Base-by-base conservation (phyloP, 2,113 vertebrate genomes). In the Pluvianellus socialis region DNA sequence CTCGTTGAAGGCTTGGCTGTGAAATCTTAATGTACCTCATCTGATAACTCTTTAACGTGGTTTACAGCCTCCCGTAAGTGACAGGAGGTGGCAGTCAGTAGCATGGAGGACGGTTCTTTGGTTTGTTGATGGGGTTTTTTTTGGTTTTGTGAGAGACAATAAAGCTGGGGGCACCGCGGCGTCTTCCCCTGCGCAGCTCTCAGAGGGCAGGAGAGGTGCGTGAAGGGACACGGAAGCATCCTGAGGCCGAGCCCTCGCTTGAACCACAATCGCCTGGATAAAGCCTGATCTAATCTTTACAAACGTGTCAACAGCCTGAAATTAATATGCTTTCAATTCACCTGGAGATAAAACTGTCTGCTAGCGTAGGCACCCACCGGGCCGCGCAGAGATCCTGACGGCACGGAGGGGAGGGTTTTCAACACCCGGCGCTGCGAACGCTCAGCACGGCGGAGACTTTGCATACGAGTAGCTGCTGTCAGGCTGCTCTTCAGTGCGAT, bases 261-360 rank as follows among this genome's bases (percentile, higher is more conserved):
- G 71, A 97, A 82, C 91, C 73, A 61, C 91, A 79, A 1, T 61
- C 77, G 13, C 59, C 40, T 35, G 86, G 74, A 20, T 75, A 66
- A 75, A 50, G 59, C 70, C 91, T 66, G 62, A 91, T 62, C 81
- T 92, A 97, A 95, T 95, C 91, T 85, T 89, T n/a, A 62, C 62
- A 40, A 91, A 91, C 3, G 38, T 73, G 77, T 63, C 76, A 95
- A 92, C 62, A 90, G 63, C 70, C 89, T 80, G 81, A 85, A 90
- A 95, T 94, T 15, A 95, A 96, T 55, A 76, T 12, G 20, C 62
- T 73, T 82, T 42, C 83, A 92, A 47, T 83, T 73, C 92, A 82
- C 42, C n/a, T 50, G 59, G 45, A 87, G 91, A 79, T 95, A 95
- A 92, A 92, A 33, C 49, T 87, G 32, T 18, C 86, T 44, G 4